These are phyloP conservation scores for Colius striatus DNA, from an alignment of 2,113 vertebrate species.

Conservation along the genomic window DNA sequence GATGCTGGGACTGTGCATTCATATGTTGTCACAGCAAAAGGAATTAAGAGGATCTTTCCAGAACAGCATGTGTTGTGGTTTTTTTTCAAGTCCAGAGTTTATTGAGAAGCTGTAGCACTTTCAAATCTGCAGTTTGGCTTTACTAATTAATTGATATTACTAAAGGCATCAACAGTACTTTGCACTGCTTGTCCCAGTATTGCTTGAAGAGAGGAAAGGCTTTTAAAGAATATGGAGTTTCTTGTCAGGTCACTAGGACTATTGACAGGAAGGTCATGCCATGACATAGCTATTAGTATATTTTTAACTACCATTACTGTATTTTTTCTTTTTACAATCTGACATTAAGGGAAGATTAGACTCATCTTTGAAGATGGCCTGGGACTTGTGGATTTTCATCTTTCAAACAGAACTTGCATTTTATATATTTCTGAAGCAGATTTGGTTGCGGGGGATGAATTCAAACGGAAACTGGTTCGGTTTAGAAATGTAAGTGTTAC, in stretches of 20 bases:
- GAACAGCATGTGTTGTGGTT: neutral
- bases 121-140: neutral
- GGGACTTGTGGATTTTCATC: constrained; percentile 86
- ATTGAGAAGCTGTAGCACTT: neutral
- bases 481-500: constrained; percentile 88
- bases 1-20: neutral
- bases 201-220: neutral
- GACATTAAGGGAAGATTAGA: constrained; percentile 80
- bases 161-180: neutral
- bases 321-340: neutral
- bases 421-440: constrained; percentile 92
- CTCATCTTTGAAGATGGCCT: constrained; percentile 85
- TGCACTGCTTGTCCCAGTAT: neutral
- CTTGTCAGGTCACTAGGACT: neutral
- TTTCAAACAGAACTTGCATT: constrained; percentile 84
- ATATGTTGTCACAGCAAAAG: neutral
- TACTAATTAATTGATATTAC: neutral
- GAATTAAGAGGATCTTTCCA: neutral
- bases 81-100: neutral
- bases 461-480: constrained; percentile 87
- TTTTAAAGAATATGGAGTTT: neutral
- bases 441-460: constrained; percentile 84
- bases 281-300: neutral
- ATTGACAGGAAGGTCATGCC: neutral
- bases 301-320: neutral